Percentiles rank a stretch among this genome's conserved stretches.
Evolutionary conservation across 2,797 vertebrate species (phyloP).

Genomic region (Eremophila alpestris): DNA sequence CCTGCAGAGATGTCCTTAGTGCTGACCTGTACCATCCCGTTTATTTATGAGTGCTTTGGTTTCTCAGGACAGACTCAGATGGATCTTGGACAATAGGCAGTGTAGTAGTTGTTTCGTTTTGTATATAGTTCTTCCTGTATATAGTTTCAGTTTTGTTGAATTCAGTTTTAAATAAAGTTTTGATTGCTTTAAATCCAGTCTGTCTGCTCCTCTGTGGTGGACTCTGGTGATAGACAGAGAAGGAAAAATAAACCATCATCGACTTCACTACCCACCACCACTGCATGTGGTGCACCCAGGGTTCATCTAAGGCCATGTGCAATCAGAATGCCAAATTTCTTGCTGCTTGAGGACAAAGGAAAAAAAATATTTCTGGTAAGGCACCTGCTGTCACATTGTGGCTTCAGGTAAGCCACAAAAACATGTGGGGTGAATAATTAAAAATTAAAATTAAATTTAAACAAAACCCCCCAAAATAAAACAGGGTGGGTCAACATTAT

Average conservation of each 20-base stretch:
- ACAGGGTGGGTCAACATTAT: not conserved
- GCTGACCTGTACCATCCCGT: no score
- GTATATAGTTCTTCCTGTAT: not conserved
- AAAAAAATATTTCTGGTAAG: not conserved
- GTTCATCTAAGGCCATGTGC: not conserved
- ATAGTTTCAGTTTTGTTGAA: not conserved
- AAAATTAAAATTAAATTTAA: not conserved
- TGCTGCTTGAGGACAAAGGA: not conserved
- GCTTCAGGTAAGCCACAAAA: not conserved
- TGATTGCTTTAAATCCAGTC: not conserved
- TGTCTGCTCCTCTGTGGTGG: not conserved
- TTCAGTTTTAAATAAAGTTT: not conserved
- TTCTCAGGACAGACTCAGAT: not conserved
- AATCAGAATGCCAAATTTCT: not conserved
- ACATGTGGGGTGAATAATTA: not conserved
- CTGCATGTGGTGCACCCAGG: no score
- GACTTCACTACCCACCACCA: not conserved
- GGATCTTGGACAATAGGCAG: accelerated
- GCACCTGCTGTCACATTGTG: not conserved
- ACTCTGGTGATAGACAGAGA: not conserved
- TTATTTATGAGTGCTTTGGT: not conserved
- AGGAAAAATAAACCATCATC: accelerated
- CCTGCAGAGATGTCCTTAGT: not conserved
- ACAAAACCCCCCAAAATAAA: not conserved
- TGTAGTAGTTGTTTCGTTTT: not conserved